A percentile compares a stretch with the other conserved stretches of the same genome.
These are phyloP conservation scores for Pan troglodytes DNA, from an alignment of 2,113 vertebrate genomes.

Conservation along the genomic window DNA sequence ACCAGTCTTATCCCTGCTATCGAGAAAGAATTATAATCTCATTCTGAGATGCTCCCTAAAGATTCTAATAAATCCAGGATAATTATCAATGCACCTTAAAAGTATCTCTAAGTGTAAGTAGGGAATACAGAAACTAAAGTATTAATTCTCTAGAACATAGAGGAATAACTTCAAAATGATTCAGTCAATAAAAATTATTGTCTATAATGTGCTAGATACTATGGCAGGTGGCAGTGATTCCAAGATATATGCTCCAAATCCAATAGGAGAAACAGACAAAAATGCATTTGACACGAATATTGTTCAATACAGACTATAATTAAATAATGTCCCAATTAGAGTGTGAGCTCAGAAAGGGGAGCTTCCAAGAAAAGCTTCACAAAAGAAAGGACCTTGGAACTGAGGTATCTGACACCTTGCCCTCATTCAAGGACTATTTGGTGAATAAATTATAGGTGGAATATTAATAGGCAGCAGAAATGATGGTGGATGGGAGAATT, in stretches of 20 bases:
- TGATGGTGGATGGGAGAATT: neutral
- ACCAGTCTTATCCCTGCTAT: neutral
- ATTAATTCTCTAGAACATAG: neutral
- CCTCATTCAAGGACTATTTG: neutral
- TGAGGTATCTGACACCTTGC: neutral
- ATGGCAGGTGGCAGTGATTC: neutral
- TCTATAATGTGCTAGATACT: neutral
- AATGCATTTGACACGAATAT: neutral
- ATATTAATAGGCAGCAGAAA: slow-evolving; percentile 33
- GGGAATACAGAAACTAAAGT: neutral
- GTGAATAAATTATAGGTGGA: slow-evolving; percentile 9
- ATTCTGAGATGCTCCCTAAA: neutral
- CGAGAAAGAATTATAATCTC: neutral
- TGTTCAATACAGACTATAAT: neutral
- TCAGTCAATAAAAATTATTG: neutral
- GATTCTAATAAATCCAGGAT: neutral
- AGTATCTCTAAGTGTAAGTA: neutral
- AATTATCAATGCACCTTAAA: neutral
- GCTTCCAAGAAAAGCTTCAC: neutral
- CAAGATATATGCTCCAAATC: neutral
- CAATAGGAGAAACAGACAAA: neutral
- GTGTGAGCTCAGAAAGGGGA: neutral
- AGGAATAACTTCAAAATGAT: neutral
- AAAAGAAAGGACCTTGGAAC: neutral
- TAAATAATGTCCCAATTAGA: neutral